These are phyloP conservation scores for Ophioninae sp. DNA, from an alignment of 2,888 invertebrate genomes.

Conservation along the genomic window DNA sequence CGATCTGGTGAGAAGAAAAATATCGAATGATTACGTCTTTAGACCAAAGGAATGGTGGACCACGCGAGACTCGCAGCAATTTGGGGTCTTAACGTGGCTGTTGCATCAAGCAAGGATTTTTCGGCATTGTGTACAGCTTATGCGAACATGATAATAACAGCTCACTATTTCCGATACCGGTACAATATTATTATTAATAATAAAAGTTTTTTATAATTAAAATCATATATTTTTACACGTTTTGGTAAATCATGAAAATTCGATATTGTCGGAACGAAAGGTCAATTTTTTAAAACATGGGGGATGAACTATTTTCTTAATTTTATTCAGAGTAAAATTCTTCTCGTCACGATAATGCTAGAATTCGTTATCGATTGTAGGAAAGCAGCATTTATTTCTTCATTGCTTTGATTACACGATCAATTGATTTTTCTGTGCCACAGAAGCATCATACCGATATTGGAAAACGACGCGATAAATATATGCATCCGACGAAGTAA, in stretches of 20 bases:
- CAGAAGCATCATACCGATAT: constrained; percentile 71
- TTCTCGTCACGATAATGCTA: too few species aligned
- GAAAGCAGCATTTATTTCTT: too few species aligned
- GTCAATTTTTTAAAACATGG: too few species aligned
- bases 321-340: too few species aligned
- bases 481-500: constrained; percentile 78
- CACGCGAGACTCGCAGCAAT: constrained; percentile 84
- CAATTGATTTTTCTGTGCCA: not conserved
- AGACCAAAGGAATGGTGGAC: constrained; percentile 76
- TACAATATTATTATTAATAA: constrained; percentile 51
- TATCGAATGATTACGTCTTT: constrained; percentile 19
- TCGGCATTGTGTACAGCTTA: constrained; percentile 83
- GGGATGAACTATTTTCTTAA: too few species aligned
- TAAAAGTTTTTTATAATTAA: not conserved
- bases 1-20: constrained; percentile 5
- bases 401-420: too few species aligned
- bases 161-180: constrained; percentile 74
- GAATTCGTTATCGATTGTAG: too few species aligned
- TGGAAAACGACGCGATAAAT: constrained; percentile 80
- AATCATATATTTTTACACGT: not conserved
- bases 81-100: constrained; percentile 83
- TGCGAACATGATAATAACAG: constrained; percentile 81
- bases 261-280: too few species aligned
- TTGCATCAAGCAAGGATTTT: constrained; percentile 83
- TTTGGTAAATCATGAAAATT: too few species aligned